Evolutionary conservation across 2,797 vertebrate species (phyloP), one percentile per base, ranked within the genome.

Genomic region (Eremophila alpestris): DNA sequence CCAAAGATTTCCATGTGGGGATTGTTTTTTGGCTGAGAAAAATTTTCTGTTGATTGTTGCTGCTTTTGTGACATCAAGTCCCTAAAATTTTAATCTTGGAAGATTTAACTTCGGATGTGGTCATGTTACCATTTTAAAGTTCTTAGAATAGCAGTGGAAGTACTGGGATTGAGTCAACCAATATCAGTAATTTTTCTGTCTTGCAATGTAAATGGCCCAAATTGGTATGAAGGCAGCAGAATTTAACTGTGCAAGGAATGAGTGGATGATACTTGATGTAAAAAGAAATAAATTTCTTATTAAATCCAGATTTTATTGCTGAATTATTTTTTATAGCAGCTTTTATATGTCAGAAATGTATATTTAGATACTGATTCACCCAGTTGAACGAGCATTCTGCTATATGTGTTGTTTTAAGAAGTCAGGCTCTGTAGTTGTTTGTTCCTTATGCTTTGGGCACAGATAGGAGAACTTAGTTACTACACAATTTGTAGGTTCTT

Each of bases 241-340:
- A 27, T 86, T 92, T 73, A 75, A 68, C 49, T 84, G 30, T 45
- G 19, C 13, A 65, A 69, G 59, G 86, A 90, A 14, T 59, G 87
- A 75, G 64, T 79, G 60, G 71, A 58, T 91, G 70, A 62, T 75
- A 34, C 64, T 91, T 90, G 54, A 43, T 91, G 96, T 97, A 68
- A 93, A 93, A 87, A 60, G 27, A 78, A 85, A 62, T 69, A 10
- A 3, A 27, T 89, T 92, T 78, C 60, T 92, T 83, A 74, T 82
- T 93, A 12, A 91, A 95, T 94, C 11, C 70, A 93, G 67, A 80
- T 89, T 94, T 94, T 79, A 67, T 94, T 92, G 64, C 78, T 90
- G 73, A 89, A 94, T 96, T 97, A 89, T 49, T 94, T 82, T 80
- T 10, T 77, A 11, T 48, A 86, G 40, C 41, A 77, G 38, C 71